These are phyloP conservation scores for Eurypyga helias DNA, from an alignment of 2,113 vertebrate genomes.

Conservation along the genomic window DNA sequence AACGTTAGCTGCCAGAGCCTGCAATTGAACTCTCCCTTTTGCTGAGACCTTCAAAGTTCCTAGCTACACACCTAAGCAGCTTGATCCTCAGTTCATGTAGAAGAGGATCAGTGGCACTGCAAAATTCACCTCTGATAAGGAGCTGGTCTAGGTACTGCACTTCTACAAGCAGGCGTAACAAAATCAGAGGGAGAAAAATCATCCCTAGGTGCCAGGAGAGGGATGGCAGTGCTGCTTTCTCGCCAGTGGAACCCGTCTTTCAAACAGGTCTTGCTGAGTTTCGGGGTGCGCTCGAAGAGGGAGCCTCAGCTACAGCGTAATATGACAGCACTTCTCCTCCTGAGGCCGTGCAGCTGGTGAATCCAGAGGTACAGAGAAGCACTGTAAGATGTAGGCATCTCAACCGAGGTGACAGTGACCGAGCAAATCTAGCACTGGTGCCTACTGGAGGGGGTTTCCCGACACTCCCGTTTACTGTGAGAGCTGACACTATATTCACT, in stretches of 20 bases:
- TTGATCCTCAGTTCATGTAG: background rate
- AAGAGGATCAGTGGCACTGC: background rate
- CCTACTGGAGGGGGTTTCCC: background rate
- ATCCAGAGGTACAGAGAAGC: background rate
- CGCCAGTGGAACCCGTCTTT: background rate
- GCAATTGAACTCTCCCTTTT: background rate
- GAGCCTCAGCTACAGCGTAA: fast-evolving
- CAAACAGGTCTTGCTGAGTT: background rate
- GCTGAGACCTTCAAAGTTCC: background rate
- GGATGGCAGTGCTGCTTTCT: background rate
- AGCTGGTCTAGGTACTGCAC: background rate
- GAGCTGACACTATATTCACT: background rate
- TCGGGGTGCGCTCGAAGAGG: fast-evolving
- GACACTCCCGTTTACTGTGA: background rate
- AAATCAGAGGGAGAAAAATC: background rate
- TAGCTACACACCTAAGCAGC: background rate
- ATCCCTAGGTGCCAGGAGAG: background rate
- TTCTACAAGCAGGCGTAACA: background rate
- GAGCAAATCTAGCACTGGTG: background rate
- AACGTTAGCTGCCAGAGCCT: background rate
- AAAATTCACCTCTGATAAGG: background rate
- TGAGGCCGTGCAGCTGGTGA: fast-evolving
- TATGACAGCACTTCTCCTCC: background rate
- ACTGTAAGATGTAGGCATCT: background rate
- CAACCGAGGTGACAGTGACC: background rate